Evolutionary conservation across 2,113 vertebrate genomes (phyloP), one percentile per base, ranked within the genome.

Genomic region (Hiodon tergisus): DNA sequence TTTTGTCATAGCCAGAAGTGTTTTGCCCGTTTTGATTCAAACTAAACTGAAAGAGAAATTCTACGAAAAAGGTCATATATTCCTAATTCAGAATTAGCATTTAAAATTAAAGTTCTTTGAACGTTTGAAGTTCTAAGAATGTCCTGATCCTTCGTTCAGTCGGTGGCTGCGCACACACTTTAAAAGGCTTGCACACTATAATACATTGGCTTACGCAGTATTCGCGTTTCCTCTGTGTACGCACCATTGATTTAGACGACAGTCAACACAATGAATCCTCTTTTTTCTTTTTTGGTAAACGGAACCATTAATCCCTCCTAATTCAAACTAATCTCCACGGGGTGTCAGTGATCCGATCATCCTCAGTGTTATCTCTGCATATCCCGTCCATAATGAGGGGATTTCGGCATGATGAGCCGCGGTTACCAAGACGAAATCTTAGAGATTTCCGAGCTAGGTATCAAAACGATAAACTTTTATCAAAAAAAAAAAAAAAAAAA

Each of bases 291-390:
- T 79, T 85, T 85, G 84, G 81, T 10, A 84, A 87, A 78, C 84
- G 86, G 82, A 87, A 88, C 83, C 85, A 79, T 85, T 81, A 76
- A 65, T 74, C 78, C 67, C 70, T 78, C 71, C 77, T 84, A 86
- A 88, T 77, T 83, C 78, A 76, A 72, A 76, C 76, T 88, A 85
- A 88, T 87, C 87, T 82, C 81, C 62, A 48, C 67, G 55, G 79
- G 83, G 84, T 82, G 79, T 78, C 84, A 62, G 69, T 88, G 87
- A 90, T 87, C 87, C 81, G 83, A 89, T 91, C 87, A 89, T 85
- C 85, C 83, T 78, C 3, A 31, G 81, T 88, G 87, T 89, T 87
- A 87, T 87, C 83, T 74, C 79, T 81, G 83, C 84, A 73, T 83
- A 73, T 72, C 76, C 65, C 58, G 85, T 81, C 86, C 84, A 85